A percentile compares a stretch with the other conserved stretches of the same genome.
These are phyloP conservation scores for Aricia agestis DNA, from an alignment of 1,140 invertebrate genomes.

Conservation along the genomic window DNA sequence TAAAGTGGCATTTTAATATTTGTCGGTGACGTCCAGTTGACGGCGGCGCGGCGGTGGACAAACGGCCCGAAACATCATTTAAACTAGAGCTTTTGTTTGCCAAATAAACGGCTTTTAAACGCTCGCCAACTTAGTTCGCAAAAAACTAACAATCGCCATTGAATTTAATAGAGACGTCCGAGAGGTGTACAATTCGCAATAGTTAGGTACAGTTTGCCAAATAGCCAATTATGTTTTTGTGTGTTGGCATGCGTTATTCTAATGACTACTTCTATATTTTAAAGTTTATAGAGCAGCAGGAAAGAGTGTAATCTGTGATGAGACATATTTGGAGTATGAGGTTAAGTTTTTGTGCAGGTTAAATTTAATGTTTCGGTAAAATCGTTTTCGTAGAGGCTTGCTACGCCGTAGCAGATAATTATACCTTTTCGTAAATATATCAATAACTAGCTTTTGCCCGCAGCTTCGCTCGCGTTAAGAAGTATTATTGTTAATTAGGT, in stretches of 20 bases:
- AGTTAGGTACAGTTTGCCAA: constrained; percentile 18
- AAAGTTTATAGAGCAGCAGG: background rate
- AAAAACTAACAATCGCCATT: background rate
- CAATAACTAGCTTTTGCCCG: too few species aligned
- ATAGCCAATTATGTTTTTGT: constrained; percentile 3
- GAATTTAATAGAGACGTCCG: constrained; percentile 17
- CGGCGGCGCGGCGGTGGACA: too few species aligned
- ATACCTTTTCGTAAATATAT: too few species aligned
- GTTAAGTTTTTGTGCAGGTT: background rate
- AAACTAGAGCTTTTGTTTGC: background rate
- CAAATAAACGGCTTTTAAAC: background rate
- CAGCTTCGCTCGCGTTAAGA: too few species aligned
- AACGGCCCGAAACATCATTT: background rate
- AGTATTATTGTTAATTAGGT: too few species aligned
- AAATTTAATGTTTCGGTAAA: background rate
- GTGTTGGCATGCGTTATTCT: background rate
- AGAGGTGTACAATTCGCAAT: constrained; percentile 13
- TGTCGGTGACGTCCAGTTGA: too few species aligned
- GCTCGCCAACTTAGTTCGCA: background rate
- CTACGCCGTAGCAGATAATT: too few species aligned
- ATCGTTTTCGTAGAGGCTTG: too few species aligned
- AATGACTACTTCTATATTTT: background rate
- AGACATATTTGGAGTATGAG: too few species aligned
- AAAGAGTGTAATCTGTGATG: background rate
- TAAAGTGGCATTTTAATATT: too few species aligned